Conservation (phyloP, 2,113 vertebrate genomes). For the Crotalus horridus region DNA sequence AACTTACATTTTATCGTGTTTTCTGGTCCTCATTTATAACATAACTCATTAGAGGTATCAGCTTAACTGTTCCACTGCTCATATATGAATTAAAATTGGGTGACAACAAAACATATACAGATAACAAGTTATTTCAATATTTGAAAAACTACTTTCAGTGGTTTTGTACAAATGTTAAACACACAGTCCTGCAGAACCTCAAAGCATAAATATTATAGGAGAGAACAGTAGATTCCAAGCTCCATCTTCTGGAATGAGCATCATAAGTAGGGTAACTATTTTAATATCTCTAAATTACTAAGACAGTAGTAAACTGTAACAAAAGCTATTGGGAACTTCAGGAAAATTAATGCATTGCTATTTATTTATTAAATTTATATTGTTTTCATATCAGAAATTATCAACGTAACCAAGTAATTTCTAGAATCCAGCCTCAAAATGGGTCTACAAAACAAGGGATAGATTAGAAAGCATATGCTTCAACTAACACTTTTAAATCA, state of each 20-base stretch:
- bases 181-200: neutral
- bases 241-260: neutral
- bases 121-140: neutral
- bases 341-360: neutral
- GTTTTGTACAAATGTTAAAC: neutral
- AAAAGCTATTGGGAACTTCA: neutral
- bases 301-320: neutral
- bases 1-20: neutral
- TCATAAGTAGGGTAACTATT: neutral
- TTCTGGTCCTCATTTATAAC: neutral
- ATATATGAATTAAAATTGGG: neutral
- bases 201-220: neutral
- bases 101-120: neutral
- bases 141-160: neutral
- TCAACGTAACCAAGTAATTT: neutral
- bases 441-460: neutral
- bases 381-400: neutral
- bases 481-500: neutral
- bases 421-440: neutral
- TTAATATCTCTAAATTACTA: neutral
- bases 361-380: neutral
- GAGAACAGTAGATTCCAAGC: neutral
- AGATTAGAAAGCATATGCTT: neutral
- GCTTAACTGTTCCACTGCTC: neutral
- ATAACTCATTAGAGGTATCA: neutral